phyloP scores from a whole-genome alignment of 2,797 vertebrate species.

The Valencia hispanica region DNA sequence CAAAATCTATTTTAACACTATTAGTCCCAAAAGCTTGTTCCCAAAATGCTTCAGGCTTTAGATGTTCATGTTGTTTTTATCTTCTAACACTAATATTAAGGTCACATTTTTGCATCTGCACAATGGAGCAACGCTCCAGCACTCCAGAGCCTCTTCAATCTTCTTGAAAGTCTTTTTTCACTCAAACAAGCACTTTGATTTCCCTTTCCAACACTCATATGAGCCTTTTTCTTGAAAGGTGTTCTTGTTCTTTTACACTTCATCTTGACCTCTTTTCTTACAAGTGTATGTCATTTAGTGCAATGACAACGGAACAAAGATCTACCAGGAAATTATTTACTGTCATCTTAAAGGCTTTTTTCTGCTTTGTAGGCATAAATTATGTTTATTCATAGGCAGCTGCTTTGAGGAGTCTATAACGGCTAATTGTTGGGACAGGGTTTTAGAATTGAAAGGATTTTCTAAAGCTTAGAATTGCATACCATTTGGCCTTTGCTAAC shows the following conservation, averaged over 20 bases:
- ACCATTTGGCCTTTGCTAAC: not conserved
- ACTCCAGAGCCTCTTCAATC: not conserved
- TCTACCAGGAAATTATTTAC: not conserved
- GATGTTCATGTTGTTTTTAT: slow-evolving; percentile 1
- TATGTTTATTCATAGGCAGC: not conserved
- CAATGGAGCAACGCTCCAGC: not conserved
- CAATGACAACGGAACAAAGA: not conserved
- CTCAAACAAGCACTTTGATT: not conserved
- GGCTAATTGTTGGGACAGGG: not conserved
- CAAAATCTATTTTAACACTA: not conserved
- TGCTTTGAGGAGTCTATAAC: not conserved
- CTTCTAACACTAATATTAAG: not conserved
- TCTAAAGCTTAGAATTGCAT: slow-evolving; percentile 1
- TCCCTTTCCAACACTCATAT: not conserved
- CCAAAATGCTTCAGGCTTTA: not conserved
- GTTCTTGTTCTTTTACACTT: not conserved
- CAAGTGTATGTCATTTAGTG: not conserved
- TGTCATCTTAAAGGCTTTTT: not conserved
- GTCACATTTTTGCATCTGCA: not conserved
- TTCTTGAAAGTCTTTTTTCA: not conserved
- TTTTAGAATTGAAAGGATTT: not conserved
- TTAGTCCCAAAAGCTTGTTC: not conserved
- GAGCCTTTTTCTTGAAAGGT: not conserved
- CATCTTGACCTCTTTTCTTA: not conserved
- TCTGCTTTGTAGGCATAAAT: slow-evolving; percentile 5